Percentiles rank a stretch among this genome's conserved stretches.
Evolutionary conservation across 2,113 vertebrate genomes (phyloP).

Genomic region (Dasyurus viverrinus): DNA sequence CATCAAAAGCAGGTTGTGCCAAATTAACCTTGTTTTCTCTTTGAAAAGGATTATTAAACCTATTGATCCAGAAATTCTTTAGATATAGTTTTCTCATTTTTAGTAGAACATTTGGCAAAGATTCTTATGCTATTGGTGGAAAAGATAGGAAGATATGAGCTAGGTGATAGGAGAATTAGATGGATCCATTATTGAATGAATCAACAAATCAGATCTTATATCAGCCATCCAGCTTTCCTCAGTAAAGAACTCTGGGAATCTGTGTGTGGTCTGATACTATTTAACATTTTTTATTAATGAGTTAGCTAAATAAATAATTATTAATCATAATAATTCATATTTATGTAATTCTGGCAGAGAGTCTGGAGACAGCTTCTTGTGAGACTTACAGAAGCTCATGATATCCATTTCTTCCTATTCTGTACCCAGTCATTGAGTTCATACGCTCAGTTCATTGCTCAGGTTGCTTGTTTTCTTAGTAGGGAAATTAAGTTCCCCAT

Average conservation of each 20-base stretch:
- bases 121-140: neutral
- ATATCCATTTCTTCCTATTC: neutral
- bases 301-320: neutral
- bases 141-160: neutral
- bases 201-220: neutral
- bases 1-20: neutral
- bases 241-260: neutral
- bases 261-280: neutral
- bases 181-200: neutral
- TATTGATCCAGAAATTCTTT: neutral
- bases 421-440: neutral
- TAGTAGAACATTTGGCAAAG: neutral
- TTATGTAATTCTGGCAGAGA: neutral
- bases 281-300: conserved; percentile 1
- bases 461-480: neutral
- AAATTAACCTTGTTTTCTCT: neutral
- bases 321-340: neutral
- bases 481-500: neutral
- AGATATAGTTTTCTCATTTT: neutral
- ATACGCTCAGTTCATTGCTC: neutral
- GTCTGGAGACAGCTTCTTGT: neutral
- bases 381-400: neutral
- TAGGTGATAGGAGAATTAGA: neutral
- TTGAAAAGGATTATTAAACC: neutral
- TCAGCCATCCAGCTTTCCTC: neutral